Evolutionary conservation across 1,140 invertebrate species (phyloP).

Genomic region (Drosophila hydei): DNA sequence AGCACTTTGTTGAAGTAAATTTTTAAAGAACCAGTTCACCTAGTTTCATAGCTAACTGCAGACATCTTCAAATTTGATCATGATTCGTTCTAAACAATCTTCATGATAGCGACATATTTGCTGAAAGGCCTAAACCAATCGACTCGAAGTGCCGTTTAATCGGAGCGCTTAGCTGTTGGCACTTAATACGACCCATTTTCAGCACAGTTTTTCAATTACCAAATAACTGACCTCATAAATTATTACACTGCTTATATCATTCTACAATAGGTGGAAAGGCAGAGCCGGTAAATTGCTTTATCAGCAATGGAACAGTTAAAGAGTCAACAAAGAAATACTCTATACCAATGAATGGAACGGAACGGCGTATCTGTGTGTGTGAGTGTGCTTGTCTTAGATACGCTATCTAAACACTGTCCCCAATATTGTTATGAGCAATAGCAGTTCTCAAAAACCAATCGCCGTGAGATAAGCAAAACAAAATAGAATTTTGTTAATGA

Average conservation of each 20-base stretch:
- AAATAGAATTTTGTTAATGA: constrained; percentile 24
- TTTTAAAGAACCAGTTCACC: too few relatives aligned
- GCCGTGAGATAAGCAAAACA: constrained; percentile 21
- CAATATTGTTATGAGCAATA: constrained; percentile 21
- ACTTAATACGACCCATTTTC: constrained; percentile 55
- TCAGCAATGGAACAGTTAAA: constrained; percentile 59
- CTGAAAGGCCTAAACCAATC: constrained; percentile 27
- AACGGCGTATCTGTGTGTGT: constrained; percentile 6
- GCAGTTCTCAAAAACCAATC: constrained; percentile 20
- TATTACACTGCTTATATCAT: constrained; percentile 39
- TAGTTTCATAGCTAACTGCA: background rate
- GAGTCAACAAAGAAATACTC: constrained; percentile 24
- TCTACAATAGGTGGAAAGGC: constrained; percentile 3
- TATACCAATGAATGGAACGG: constrained; percentile 48
- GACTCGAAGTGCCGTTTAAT: constrained; percentile 17
- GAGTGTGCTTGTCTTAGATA: constrained; percentile 56
- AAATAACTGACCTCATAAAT: constrained; percentile 77
- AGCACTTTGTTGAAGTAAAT: too few relatives aligned
- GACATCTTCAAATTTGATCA: background rate
- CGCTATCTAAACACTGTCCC: constrained; percentile 44
- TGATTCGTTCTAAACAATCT: constrained; percentile 6
- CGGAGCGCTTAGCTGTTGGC: constrained; percentile 1
- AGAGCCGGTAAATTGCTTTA: constrained; percentile 55
- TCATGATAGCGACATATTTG: constrained; percentile 7
- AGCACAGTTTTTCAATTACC: constrained; percentile 66